Conservation (phyloP, 2,113 vertebrate genomes). For the Anguilla japonica region DNA sequence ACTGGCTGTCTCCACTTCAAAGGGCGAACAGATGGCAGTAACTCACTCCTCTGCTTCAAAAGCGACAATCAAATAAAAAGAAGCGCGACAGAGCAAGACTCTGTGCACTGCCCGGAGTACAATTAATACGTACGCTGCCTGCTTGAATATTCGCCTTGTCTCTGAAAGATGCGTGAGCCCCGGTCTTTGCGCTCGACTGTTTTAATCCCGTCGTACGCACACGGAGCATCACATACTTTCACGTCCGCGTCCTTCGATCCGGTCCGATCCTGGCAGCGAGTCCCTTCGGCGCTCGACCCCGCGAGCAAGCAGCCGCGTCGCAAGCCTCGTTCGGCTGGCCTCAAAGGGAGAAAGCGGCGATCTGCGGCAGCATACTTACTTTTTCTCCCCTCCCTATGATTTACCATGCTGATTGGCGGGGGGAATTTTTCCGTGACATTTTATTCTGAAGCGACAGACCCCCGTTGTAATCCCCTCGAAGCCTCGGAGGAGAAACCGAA, state of each 20-base stretch:
- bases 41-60: background rate
- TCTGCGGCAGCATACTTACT: conserved; percentile 60
- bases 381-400: conserved; percentile 55
- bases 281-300: background rate
- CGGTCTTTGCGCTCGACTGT: background rate
- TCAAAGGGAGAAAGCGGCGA: conserved; percentile 32
- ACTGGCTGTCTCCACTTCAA: conserved; percentile 42
- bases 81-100: background rate
- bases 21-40: background rate
- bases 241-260: background rate
- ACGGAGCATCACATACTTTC: background rate
- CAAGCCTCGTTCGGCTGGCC: background rate
- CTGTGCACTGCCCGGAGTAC: background rate
- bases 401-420: conserved; percentile 57
- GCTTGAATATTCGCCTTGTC: background rate
- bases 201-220: background rate
- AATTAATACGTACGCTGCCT: background rate
- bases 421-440: conserved; percentile 59
- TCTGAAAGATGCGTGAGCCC: background rate
- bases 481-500: conserved; percentile 34
- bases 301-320: background rate
- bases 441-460: conserved; percentile 50
- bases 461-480: conserved; percentile 67
- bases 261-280: background rate
- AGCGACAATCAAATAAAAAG: background rate